Evolutionary conservation across 2,113 vertebrate species (phyloP).

Genomic region (Nycticryphes semicollaris): DNA sequence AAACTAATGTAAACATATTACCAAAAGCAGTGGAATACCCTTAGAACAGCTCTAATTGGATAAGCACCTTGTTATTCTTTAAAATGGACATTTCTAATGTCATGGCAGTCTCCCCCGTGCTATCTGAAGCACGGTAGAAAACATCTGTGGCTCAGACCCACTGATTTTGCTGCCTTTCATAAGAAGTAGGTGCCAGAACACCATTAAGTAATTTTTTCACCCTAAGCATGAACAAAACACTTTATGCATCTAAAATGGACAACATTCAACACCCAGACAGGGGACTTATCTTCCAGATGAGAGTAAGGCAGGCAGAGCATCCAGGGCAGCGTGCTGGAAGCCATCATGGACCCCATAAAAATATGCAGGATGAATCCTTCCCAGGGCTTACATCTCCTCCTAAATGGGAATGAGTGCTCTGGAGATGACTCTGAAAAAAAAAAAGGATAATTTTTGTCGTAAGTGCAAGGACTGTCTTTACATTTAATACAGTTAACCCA

Average conservation of each 20-base stretch:
- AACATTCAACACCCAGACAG: background rate
- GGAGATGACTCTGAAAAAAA: background rate
- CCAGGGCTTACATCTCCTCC: background rate
- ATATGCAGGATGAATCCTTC: background rate
- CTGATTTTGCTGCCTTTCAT: background rate
- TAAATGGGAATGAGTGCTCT: background rate
- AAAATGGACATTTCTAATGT: background rate
- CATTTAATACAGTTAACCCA: background rate
- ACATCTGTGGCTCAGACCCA: background rate
- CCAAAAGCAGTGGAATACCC: background rate
- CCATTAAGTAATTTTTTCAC: background rate
- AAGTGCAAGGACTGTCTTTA: background rate
- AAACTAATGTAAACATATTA: background rate
- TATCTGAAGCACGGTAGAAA: background rate
- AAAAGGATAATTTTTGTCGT: fast-evolving
- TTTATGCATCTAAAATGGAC: background rate
- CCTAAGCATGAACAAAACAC: background rate
- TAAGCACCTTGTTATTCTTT: background rate
- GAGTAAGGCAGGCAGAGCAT: fast-evolving
- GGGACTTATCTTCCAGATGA: background rate
- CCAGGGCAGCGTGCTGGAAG: background rate
- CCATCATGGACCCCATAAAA: background rate
- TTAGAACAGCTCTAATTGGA: background rate
- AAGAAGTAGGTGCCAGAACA: background rate
- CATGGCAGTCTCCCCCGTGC: background rate